Evolutionary conservation across 1,140 invertebrate species (phyloP).

Genomic region (Cotesia typhae): DNA sequence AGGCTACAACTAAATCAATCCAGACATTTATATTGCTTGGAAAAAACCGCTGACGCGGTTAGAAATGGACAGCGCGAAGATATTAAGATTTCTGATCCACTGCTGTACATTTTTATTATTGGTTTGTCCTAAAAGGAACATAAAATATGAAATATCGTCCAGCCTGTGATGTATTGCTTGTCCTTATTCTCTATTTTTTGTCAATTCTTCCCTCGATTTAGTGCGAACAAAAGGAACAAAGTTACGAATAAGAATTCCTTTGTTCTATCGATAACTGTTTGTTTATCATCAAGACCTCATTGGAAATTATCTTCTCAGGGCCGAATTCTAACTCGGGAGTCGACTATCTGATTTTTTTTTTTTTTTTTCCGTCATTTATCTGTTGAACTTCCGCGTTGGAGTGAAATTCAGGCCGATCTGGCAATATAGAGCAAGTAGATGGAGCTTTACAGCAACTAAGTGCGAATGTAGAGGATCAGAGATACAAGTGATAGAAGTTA

Average conservation of each 20-base stretch:
- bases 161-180: slow-evolving; percentile 40
- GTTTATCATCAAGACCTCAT: slow-evolving; percentile 25
- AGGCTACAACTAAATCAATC: slow-evolving; percentile 56
- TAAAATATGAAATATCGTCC: slow-evolving; percentile 59
- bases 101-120: slow-evolving; percentile 60
- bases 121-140: slow-evolving; percentile 38
- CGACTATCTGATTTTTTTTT: slow-evolving; percentile 10
- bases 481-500: neutral
- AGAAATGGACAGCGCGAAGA: slow-evolving; percentile 41
- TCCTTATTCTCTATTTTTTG: slow-evolving; percentile 1
- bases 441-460: slow-evolving; percentile 7
- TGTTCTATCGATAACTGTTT: slow-evolving; percentile 17
- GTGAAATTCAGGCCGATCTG: slow-evolving; percentile 18
- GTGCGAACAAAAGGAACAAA: too few species aligned
- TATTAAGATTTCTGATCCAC: slow-evolving; percentile 64
- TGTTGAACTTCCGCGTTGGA: slow-evolving; percentile 33
- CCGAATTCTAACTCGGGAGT: slow-evolving; percentile 9
- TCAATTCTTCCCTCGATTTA: neutral
- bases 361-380: slow-evolving; percentile 26
- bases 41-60: slow-evolving; percentile 58
- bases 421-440: neutral
- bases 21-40: slow-evolving; percentile 63
- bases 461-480: slow-evolving; percentile 3
- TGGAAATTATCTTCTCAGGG: slow-evolving; percentile 8
- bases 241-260: neutral